Percentiles rank a stretch among this genome's conserved stretches.
Evolutionary conservation across 2,888 invertebrate genomes (phyloP).

Genomic region (Folsomia manolachei): DNA sequence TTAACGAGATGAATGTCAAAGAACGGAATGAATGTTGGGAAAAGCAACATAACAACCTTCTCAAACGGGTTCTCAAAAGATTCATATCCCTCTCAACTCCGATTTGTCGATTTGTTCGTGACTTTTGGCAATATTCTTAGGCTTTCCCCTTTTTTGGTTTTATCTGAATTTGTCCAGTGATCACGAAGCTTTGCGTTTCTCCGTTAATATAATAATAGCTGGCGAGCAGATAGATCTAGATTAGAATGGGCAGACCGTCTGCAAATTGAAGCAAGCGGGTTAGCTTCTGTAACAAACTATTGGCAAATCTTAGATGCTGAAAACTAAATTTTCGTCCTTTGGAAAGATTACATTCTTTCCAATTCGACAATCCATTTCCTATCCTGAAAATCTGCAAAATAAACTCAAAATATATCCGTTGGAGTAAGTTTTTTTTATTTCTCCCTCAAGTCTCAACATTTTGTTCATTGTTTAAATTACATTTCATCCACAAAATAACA

Average conservation of each 20-base stretch:
- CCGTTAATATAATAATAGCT: slow-evolving; percentile 1
- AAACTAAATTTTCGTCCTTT: no score
- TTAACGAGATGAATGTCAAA: slow-evolving; percentile 8
- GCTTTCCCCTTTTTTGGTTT: not conserved
- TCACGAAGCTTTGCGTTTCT: not conserved
- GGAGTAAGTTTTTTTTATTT: no score
- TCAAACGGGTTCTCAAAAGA: not conserved
- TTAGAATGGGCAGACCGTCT: not conserved
- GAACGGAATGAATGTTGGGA: not conserved
- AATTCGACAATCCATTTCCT: no score
- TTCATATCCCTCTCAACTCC: not conserved
- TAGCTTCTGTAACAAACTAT: no score
- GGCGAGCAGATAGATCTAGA: not conserved
- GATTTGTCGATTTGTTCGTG: slow-evolving; percentile 4
- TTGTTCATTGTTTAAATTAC: no score
- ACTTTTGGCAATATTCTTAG: slow-evolving; percentile 5
- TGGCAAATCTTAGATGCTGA: no score
- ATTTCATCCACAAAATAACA: no score
- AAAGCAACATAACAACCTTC: not conserved
- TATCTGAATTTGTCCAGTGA: not conserved
- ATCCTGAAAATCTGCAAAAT: no score
- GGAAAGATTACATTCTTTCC: no score
- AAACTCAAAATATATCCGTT: no score
- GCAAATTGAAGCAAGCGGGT: no score
- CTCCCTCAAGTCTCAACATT: no score